Evolutionary conservation across 1,140 invertebrate species (phyloP).

Genomic region (Drosophila tani): DNA sequence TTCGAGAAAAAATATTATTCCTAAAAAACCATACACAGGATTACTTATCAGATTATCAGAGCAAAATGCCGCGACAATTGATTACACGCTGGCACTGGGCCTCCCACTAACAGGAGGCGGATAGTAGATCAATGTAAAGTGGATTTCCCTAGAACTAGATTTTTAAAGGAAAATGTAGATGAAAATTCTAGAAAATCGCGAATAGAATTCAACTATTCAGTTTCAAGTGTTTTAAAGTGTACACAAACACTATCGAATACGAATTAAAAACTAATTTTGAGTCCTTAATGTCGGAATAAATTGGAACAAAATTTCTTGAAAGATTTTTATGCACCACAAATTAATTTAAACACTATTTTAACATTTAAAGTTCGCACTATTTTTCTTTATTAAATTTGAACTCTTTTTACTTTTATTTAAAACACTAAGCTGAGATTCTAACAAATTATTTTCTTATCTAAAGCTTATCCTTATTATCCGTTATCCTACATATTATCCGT

Average conservation of each 20-base stretch:
- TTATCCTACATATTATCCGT: no score
- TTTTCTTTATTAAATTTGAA: no score
- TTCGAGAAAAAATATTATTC: background rate
- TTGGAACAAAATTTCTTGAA: background rate
- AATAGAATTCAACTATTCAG: background rate
- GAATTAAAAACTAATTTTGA: no score
- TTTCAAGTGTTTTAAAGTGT: background rate
- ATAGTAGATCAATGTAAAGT: constrained; percentile 25
- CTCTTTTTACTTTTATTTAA: background rate
- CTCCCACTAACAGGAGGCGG: constrained; percentile 14
- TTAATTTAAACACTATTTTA: no score
- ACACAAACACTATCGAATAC: no score
- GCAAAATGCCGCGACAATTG: constrained; percentile 37
- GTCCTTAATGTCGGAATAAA: background rate
- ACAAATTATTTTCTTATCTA: background rate
- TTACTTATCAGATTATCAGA: background rate
- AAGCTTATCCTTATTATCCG: no score
- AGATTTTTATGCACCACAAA: background rate
- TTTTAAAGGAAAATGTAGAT: background rate
- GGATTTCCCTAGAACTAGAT: background rate
- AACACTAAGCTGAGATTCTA: background rate
- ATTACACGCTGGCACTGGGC: constrained; percentile 7
- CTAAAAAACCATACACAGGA: background rate
- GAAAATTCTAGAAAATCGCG: background rate
- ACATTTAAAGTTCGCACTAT: background rate